Percentiles rank a stretch among this genome's conserved stretches.
These are phyloP conservation scores for Emys orbicularis DNA, from an alignment of 2,797 vertebrate species.

Conservation along the genomic window DNA sequence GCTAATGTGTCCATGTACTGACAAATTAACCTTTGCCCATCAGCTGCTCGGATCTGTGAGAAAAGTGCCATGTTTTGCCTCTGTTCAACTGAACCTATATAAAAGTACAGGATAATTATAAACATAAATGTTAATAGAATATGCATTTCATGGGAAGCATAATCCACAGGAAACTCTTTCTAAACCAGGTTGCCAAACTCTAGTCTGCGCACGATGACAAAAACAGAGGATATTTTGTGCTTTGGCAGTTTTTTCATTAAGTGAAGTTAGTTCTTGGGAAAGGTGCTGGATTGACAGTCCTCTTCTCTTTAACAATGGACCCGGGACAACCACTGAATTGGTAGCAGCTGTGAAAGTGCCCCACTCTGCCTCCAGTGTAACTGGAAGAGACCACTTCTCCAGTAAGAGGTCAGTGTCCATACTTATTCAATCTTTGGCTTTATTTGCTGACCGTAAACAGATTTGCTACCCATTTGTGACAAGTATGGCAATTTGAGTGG, in stretches of 20 bases:
- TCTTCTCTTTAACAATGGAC: not conserved
- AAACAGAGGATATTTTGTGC: constrained; percentile 63
- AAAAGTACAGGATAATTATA: constrained; percentile 92
- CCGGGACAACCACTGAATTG: constrained; percentile 49
- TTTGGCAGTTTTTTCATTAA: constrained; percentile 22
- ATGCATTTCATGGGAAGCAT: constrained; percentile 71
- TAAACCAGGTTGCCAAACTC: constrained; percentile 41
- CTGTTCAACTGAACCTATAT: constrained; percentile 85
- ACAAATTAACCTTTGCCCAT: constrained; percentile 98
- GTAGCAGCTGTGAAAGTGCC: constrained; percentile 37
- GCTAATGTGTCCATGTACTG: constrained; percentile 92
- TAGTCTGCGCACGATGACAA: constrained; percentile 53
- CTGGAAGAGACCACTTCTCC: not conserved
- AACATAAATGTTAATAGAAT: constrained; percentile 95
- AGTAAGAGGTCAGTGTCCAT: not conserved
- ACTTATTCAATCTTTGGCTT: constrained; percentile 19
- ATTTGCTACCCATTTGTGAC: constrained; percentile 69
- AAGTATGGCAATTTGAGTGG: constrained; percentile 59
- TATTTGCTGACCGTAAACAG: constrained; percentile 51
- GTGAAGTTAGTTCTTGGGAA: constrained; percentile 57
- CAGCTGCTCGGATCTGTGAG: constrained; percentile 95
- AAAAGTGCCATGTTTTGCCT: constrained; percentile 91
- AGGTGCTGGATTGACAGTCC: constrained; percentile 51
- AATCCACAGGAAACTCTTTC: constrained; percentile 60
- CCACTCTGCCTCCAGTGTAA: not conserved